Evolutionary conservation across 92 coral and sea anemone genomes (phyloP), one percentile per base, ranked within the genome.

Genomic region (Galaxea fascicularis): DNA sequence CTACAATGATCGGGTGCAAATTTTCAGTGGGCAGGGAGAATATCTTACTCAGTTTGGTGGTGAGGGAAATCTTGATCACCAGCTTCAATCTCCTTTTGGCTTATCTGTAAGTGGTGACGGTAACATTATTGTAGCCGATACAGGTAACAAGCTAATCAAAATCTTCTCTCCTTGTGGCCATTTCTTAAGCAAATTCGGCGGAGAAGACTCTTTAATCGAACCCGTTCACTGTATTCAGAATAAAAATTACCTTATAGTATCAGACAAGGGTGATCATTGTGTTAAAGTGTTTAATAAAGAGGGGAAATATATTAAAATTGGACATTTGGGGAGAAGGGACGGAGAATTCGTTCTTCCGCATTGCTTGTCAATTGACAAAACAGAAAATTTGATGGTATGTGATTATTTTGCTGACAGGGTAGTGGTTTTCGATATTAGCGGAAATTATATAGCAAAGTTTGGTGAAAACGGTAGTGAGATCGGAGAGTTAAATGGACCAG

Each of bases 41-140:
- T 86, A 52, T 65, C 78, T 80, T 22, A 63, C 30, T 16, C 70
- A 82, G 16, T 59, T 80, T 60, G 90, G 90, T n/a, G 76, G 54
- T 1, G 66, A 79, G 29, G 90, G 81, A n/a, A 47, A 68, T 11
- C 79, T 68, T 17, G 76, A 78, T 21, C 84, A 84, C 8, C 80
- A 79, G 28, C 30, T 82, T 4, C 22, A 53, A 29, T 31, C 53
- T 49, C 35, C 73, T 72, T 47, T 75, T 70, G 63, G 82, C 24
- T 2, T 80, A n/a, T 64, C 85, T 20, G 22, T 67, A 54, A 62
- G 51, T 39, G 45, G 39, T 7, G 63, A 80, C 46, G 52, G 85
- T 0, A 80, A 65, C 13, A 65, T 80, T 46, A n/a, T 80, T 47
- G 76, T 80, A 22, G 72, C 76, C 21, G 85, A 80, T 54, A 15